Base-by-base conservation (phyloP, 2,113 vertebrate genomes). In the Siniperca chuatsi region DNA sequence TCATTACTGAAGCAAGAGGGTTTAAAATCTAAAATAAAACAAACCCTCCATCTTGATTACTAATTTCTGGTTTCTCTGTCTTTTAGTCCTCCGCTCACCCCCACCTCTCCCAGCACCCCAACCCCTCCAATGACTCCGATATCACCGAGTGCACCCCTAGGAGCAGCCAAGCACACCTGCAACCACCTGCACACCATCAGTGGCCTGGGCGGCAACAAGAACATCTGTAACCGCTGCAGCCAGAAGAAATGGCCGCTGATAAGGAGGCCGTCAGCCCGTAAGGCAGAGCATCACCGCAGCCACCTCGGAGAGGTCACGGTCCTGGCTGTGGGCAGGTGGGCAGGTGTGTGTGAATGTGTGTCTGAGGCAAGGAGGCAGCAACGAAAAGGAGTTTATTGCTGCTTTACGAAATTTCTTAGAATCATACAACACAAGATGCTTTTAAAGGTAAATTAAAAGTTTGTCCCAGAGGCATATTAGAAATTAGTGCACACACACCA, bases 121-220 rank as follows among this genome's bases (percentile, higher is more conserved):
- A 67, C 94, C 44, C 96, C 96, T 0, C 96, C 96, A 0, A 81
- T 76, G 75, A 94, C 96, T 62, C 96, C 96, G 0, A 75, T 89
- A 8, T 95, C 91, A 0, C 95, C 96, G 0, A 86, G 76, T 2
- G 92, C 94, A 0, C 92, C 95, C 0, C 93, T 94, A 0, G 94
- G 93, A 54, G 95, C 96, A 0, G 91, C 96, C 40, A 98, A 98
- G 79, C 97, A 99, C 86, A 93, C 80, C 86, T 99, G 97, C 75
- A 97, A 91, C 89, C 98, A 99, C 92, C 95, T 98, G 81, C 98
- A 99, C 93, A 99, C 98, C 5, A 96, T 99, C 37, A 97, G 97
- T 0, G 98, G 98, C 18, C 81, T 76, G 0, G 92, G 94, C 0
- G 97, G 91, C 29, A 79, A 96, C 40, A 97, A 93, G 83, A 97